Evolutionary conservation across 2,797 vertebrate species (phyloP), one percentile per base, ranked within the genome.

Genomic region (Tapirus indicus): DNA sequence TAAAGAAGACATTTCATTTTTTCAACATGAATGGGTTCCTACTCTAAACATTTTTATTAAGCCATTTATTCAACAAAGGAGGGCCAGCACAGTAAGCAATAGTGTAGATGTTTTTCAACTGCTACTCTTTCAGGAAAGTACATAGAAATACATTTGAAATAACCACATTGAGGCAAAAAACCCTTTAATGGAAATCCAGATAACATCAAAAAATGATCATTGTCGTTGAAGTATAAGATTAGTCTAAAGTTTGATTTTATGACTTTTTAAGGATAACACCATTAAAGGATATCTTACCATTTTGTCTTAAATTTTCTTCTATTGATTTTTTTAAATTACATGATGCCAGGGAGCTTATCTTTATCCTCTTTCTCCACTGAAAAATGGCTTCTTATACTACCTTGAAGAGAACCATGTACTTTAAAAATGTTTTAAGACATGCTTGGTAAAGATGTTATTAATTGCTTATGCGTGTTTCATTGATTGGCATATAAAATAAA

Each of bases 21-120:
- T 96, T 96, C 80, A 97, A 77, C 62, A 27, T 96, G 84, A 96
- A 58, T 77, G 44, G 77, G 88, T 97, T 92, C 49, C 71, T 90
- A 94, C 25, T 91, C 75, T 90, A 97, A 97, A 97, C 90, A 92
- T 88, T 97, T 97, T 96, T 96, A 95, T 97, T 91, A 95, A 96
- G 91, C 44, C 84, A 71, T 96, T 97, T 97, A 97, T 90, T 91
- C 75, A 97, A 79, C 49, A 94, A 94, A 93, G 72, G 58, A 92
- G 79, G 80, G 79, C 49, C 1, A 32, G 56, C 54, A 91, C 32
- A 88, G 85, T 49, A 95, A 95, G 69, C 60, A 80, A 52, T 49
- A 83, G 38, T 94, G 47, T 79, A 83, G 69, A 71, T 94, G 84
- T 84, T 95, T 97, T 92, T 91, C 69, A 94, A 4, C 47, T 69